A percentile compares a stretch with the other conserved stretches of the same genome.
phyloP scores from a whole-genome alignment of 2,888 invertebrate genomes.

The Napeogenes sylphis region DNA sequence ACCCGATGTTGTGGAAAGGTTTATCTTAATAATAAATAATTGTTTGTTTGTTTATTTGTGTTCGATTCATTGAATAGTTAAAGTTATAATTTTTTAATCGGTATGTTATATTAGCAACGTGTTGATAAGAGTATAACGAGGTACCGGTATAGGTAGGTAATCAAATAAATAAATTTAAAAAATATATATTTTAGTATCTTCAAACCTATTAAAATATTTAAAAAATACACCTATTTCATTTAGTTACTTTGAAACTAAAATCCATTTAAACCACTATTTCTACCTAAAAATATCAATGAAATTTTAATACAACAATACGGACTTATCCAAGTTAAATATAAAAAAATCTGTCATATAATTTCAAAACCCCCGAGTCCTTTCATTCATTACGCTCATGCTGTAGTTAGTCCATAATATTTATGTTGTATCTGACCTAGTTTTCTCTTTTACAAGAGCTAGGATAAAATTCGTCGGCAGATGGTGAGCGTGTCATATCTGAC shows the following conservation, averaged over 20 bases:
- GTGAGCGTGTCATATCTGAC: conserved; percentile 24
- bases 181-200: too few relatives aligned
- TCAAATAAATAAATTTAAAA: too few relatives aligned
- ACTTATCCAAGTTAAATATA: neutral
- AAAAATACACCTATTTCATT: too few relatives aligned
- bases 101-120: too few relatives aligned
- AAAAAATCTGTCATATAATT: conserved; percentile 23
- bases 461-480: conserved; percentile 21
- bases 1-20: conserved; percentile 56
- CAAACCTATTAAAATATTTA: too few relatives aligned
- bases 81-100: too few relatives aligned
- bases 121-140: too few relatives aligned
- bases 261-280: neutral
- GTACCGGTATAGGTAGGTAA: too few relatives aligned
- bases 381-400: conserved; percentile 27
- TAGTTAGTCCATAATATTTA: conserved; percentile 25
- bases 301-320: neutral
- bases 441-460: conserved; percentile 23
- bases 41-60: conserved; percentile 13
- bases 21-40: conserved; percentile 20
- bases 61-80: conserved; percentile 7
- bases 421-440: conserved; percentile 25
- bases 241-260: neutral
- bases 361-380: conserved; percentile 24
- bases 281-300: neutral